Evolutionary conservation across 2,113 vertebrate genomes (phyloP).

Genomic region (Cyanistes caeruleus): DNA sequence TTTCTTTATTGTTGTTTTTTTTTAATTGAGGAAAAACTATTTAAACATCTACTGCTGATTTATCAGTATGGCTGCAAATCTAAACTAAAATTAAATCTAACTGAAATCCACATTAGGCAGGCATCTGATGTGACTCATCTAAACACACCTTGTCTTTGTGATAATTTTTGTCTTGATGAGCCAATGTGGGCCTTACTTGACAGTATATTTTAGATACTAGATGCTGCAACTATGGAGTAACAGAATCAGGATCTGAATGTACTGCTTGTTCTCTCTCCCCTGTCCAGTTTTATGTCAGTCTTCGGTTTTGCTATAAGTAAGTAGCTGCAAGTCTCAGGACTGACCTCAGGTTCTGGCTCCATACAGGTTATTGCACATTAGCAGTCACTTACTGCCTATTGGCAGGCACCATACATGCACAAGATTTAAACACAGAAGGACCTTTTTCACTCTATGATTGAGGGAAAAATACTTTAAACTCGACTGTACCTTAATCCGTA

Average conservation of each 20-base stretch:
- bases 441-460: neutral
- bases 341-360: neutral
- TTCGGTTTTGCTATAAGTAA: neutral
- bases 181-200: neutral
- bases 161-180: neutral
- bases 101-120: neutral
- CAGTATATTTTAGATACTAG: neutral
- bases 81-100: neutral
- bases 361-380: neutral
- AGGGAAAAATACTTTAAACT: neutral
- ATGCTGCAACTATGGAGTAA: neutral
- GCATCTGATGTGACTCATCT: neutral
- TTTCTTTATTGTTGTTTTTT: too few species aligned
- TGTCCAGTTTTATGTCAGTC: neutral
- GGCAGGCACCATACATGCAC: neutral
- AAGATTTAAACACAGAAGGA: neutral
- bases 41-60: neutral
- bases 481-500: neutral
- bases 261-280: neutral
- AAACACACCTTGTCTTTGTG: neutral
- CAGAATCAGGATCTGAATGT: neutral
- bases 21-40: neutral
- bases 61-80: neutral
- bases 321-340: neutral
- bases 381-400: neutral